These are phyloP conservation scores for Lepas anatifera DNA, from an alignment of 2,888 invertebrate species.

Conservation along the genomic window DNA sequence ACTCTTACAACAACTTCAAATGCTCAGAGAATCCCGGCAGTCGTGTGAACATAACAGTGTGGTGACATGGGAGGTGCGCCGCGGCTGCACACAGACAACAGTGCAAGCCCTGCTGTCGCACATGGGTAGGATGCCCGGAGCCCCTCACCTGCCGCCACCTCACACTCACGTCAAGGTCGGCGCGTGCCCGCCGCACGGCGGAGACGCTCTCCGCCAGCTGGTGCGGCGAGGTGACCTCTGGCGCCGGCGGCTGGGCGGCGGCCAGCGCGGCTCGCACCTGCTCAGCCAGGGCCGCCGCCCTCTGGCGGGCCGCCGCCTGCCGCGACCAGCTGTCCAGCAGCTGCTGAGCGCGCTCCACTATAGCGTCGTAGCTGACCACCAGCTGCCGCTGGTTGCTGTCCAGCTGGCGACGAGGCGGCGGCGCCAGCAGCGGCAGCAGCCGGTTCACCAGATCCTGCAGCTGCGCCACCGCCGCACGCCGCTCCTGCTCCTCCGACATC, in stretches of 20 bases:
- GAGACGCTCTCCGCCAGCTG: background rate
- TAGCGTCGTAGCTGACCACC: background rate
- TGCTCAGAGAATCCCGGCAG: too few species aligned
- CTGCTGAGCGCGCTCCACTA: background rate
- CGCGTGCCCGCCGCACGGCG: background rate
- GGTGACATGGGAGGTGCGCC: too few species aligned
- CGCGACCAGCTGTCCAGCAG: background rate
- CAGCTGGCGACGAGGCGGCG: background rate
- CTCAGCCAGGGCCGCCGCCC: background rate
- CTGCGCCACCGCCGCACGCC: constrained; percentile 51
- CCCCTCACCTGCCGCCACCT: too few species aligned
- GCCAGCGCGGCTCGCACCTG: constrained; percentile 8
- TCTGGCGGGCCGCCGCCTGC: background rate
- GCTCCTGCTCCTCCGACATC: background rate
- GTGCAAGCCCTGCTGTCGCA: too few species aligned
- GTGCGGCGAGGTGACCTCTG: background rate
- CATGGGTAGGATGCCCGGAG: too few species aligned
- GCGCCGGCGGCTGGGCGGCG: background rate
- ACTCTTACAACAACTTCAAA: too few species aligned
- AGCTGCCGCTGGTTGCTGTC: constrained; percentile 8
- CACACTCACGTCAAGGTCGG: background rate
- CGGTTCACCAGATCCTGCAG: constrained; percentile 42
- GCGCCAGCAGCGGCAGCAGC: constrained; percentile 8
- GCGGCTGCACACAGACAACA: too few species aligned
- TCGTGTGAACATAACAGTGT: too few species aligned